Base-by-base conservation (phyloP, 2,113 vertebrate species). In the Laterallus jamaicensis region DNA sequence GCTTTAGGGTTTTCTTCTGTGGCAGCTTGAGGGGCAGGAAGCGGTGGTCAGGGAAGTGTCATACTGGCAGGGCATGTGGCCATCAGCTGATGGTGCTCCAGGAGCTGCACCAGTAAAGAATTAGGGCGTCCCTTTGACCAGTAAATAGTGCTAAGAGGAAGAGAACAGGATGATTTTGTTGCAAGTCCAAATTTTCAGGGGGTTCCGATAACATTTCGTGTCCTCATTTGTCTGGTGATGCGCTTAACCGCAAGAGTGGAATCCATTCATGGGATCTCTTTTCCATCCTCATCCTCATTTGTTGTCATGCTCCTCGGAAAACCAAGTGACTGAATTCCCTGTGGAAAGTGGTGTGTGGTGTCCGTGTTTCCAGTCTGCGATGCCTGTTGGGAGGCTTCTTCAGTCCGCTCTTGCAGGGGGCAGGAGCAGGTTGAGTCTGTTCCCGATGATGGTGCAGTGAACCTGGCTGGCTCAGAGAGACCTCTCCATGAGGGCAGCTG, bases 201-300 rank as follows among this genome's bases (percentile, higher is more conserved):
- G 25, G 5, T 74, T 86, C 76, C 42, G 28, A 13, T 81, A 47
- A 12, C 50, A 40, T 71, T 58, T 73, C 63, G 56, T 96, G 83
- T 97, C 82, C 79, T 42, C 81, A 71, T 94, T 92, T 68, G 68
- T 90, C 93, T 95, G 80, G 63, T 91, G 91, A 31, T 70, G 50
- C 0, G 52, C 66, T 89, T 87, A 62, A 85, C n/a, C 85, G 52
- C 81, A 86, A 82, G 89, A 21, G 40, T 76, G 63, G 90, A 90
- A 93, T 32, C 70, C 55, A 78, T 93, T 92, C 35, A 11, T 66
- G 69, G 79, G 62, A 62, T 63, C 67, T 95, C 68, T 71, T 79
- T 69, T 88, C 92, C 86, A 95, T 96, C 39, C 32, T 92, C 95
- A 96, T 92, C 73, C 50, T 92, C 96, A 93, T 93, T 88, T 81